Conservation (phyloP, 37 sponge, comb jelly and placozoan species). For the Haliclona indistincta region DNA sequence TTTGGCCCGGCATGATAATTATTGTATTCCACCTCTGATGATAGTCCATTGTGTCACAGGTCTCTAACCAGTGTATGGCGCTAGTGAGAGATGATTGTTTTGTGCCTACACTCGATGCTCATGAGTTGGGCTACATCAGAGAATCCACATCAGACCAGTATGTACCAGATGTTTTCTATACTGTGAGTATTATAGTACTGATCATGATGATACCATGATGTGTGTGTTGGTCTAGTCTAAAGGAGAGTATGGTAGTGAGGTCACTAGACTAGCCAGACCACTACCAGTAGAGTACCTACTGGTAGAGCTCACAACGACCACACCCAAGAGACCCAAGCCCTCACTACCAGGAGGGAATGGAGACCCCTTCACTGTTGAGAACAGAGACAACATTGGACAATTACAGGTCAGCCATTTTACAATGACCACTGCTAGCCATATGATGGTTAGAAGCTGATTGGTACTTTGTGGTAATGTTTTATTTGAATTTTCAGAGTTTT, state of each 20-base stretch:
- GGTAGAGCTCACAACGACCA: slow-evolving; percentile 82
- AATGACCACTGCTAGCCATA: no score
- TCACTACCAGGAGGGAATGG: slow-evolving; percentile 72
- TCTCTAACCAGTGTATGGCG: slow-evolving; percentile 96
- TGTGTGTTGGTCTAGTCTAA: slow-evolving; percentile 54
- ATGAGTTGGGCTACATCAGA: slow-evolving; percentile 89
- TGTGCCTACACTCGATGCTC: slow-evolving; percentile 90
- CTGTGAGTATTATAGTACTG: no score
- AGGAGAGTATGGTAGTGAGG: slow-evolving; percentile 78
- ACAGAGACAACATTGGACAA: slow-evolving; percentile 65
- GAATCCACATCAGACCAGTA: slow-evolving; percentile 88
- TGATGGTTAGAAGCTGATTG: not conserved
- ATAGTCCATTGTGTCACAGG: slow-evolving; percentile 83
- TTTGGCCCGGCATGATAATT: no score
- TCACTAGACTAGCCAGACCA: slow-evolving; percentile 82
- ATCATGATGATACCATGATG: not conserved
- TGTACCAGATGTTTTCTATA: slow-evolving; percentile 99
- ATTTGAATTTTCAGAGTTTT: slow-evolving; percentile 55
- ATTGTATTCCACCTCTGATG: no score
- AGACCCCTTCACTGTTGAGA: slow-evolving; percentile 78
- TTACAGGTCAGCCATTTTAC: no score
- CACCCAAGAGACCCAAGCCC: slow-evolving; percentile 76
- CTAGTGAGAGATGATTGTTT: slow-evolving; percentile 92
- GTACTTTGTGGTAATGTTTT: not conserved
- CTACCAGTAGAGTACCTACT: slow-evolving; percentile 94